Evolutionary conservation across 2,888 invertebrate genomes (phyloP).

Genomic region (Xanthia togata): DNA sequence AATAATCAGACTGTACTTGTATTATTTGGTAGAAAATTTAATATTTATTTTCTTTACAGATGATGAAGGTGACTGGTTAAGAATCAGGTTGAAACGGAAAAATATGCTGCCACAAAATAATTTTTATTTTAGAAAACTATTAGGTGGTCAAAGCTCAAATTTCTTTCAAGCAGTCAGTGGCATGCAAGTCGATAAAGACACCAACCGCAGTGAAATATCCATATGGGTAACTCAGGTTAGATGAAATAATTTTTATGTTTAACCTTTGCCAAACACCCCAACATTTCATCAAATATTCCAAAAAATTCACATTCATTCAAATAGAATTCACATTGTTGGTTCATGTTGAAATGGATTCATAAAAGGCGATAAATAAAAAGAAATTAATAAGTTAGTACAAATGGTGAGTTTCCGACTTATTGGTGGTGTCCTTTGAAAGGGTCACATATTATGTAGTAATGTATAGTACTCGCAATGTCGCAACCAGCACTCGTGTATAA

Average conservation of each 20-base stretch:
- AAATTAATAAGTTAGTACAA: background rate
- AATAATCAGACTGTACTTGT: no score
- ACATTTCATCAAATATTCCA: no score
- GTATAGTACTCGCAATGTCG: background rate
- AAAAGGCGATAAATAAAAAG: background rate
- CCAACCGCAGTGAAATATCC: conserved; percentile 72
- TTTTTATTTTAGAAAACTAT: conserved; percentile 83
- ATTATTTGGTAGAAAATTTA: background rate
- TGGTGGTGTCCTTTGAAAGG: background rate
- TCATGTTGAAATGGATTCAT: background rate
- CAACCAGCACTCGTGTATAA: background rate
- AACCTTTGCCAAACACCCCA: background rate
- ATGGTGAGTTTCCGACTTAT: background rate
- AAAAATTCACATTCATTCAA: no score
- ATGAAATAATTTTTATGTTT: background rate
- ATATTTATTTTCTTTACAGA: conserved; percentile 70
- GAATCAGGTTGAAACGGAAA: conserved; percentile 73
- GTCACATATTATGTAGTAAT: background rate
- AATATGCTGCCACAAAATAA: conserved; percentile 81
- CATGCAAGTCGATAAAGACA: conserved; percentile 56
- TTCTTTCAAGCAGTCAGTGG: conserved; percentile 79
- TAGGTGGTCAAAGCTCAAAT: conserved; percentile 78
- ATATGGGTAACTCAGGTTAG: conserved; percentile 79
- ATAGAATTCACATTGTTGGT: background rate
- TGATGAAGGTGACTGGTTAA: conserved; percentile 83